Conservation (phyloP, 2,113 vertebrate species). For the Hemibagrus wyckioides region DNA sequence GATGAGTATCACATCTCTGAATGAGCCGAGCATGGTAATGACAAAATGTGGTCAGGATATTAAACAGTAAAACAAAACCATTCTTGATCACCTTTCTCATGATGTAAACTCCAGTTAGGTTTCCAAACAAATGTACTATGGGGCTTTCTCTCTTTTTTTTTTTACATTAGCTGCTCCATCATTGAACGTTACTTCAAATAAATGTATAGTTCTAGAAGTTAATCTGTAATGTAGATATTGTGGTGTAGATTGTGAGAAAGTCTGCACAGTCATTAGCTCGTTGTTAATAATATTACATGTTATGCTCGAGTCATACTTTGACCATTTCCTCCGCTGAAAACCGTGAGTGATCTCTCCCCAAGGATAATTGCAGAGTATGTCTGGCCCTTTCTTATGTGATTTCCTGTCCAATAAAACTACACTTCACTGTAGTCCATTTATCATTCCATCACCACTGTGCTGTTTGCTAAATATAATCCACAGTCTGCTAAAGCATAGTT, state of each 20-base stretch:
- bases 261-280: conserved; percentile 55
- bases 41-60: neutral
- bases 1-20: neutral
- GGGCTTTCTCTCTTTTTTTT: neutral
- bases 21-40: neutral
- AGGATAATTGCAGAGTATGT: conserved; percentile 69
- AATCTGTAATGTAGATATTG: neutral
- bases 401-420: conserved; percentile 73
- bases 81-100: conserved; percentile 1
- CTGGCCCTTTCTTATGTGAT: conserved; percentile 69
- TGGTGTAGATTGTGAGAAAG: conserved; percentile 36
- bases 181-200: neutral
- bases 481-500: conserved; percentile 54
- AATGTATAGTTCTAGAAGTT: neutral
- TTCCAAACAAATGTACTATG: neutral
- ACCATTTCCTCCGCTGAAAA: conserved; percentile 64
- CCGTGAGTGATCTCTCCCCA: conserved; percentile 68
- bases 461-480: conserved; percentile 68
- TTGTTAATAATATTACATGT: conserved; percentile 52
- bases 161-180: neutral
- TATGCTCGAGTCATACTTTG: conserved; percentile 38
- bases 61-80: neutral
- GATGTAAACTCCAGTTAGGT: conserved; percentile 1
- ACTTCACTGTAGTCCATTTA: conserved; percentile 66
- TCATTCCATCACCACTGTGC: conserved; percentile 68